Percentiles rank a stretch among this genome's conserved stretches.
These are phyloP conservation scores for Glaucidium brasilianum DNA, from an alignment of 2,113 vertebrate genomes.

Conservation along the genomic window DNA sequence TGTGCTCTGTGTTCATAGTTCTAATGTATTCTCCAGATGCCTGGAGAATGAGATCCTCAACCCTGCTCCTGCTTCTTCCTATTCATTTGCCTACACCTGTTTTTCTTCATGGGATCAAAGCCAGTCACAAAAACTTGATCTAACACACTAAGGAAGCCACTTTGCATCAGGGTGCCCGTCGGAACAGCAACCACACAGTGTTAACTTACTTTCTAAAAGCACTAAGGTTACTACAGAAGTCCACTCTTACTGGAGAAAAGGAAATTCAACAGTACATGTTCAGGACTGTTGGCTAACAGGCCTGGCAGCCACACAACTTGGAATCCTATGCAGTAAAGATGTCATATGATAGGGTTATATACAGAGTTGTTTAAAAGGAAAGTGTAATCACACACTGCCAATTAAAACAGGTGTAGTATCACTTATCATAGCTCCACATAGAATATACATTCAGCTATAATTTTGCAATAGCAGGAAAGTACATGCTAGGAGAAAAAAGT, in stretches of 20 bases:
- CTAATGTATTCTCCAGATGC: neutral
- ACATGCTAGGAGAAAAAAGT: neutral
- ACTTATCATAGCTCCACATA: neutral
- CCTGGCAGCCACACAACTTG: neutral
- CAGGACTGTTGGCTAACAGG: neutral
- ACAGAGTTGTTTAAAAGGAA: neutral
- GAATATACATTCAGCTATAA: neutral
- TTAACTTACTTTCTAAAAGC: neutral
- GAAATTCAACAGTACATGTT: neutral
- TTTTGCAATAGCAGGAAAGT: neutral
- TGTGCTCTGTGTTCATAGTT: neutral
- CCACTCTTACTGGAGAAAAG: neutral
- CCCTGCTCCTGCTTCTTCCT: neutral
- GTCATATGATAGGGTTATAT: neutral
- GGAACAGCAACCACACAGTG: no score
- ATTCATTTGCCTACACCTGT: neutral
- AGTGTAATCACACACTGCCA: neutral
- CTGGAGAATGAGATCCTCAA: neutral
- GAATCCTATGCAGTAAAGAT: neutral
- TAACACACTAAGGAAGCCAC: neutral
- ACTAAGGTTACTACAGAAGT: neutral
- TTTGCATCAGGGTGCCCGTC: neutral
- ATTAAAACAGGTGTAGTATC: neutral
- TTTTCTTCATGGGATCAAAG: neutral
- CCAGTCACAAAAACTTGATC: neutral